Evolutionary conservation across 2,113 vertebrate species (phyloP), one percentile per base, ranked within the genome.

Genomic region (Tragelaphus buxtoni): DNA sequence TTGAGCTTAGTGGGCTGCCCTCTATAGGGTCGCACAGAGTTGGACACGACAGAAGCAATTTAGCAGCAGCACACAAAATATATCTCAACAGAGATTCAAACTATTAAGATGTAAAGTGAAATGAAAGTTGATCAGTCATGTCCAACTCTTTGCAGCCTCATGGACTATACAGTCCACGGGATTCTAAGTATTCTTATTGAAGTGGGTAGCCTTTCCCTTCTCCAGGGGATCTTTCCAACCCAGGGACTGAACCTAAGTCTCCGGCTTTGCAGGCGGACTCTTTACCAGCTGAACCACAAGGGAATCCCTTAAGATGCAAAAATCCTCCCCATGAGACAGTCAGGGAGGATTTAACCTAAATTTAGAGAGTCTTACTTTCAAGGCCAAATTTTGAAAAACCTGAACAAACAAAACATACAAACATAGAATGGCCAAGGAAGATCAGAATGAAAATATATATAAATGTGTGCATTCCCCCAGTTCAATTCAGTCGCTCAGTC

Each of bases 191-290:
- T 69, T 39, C 18, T 69, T 69, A 11, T 35, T 69, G n/a, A n/a
- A 35, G 65, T 39, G 18, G 65, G 18, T 39, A 22, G 18, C 4
- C 65, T 69, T 39, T 39, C 65, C 20, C n/a, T 39, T 69, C 20
- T 69, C n/a, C 65, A 69, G 4, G 65, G n/a, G 18, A 22, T 69
- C 4, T 69, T 39, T 18, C 65, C 65, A 69, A 69, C 18, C n/a
- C 18, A 39, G 4, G 9, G 18, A 69, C n/a, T 69, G 9, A 69
- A 69, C 65, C n/a, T 69, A 39, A 35, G n/a, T 39, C 65, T 69
- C 61, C 0, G 0, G 4, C 9, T 22, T 22, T 69, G n/a, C 16
- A 39, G 18, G 65, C 0, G 0, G n/a, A 69, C n/a, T 39, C 9
- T 18, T n/a, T 35, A 69, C 18, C 65, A 39, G n/a, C n/a, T 39